Evolutionary conservation across 1,140 invertebrate genomes (phyloP).

Genomic region (Zaprionus camerounensis): DNA sequence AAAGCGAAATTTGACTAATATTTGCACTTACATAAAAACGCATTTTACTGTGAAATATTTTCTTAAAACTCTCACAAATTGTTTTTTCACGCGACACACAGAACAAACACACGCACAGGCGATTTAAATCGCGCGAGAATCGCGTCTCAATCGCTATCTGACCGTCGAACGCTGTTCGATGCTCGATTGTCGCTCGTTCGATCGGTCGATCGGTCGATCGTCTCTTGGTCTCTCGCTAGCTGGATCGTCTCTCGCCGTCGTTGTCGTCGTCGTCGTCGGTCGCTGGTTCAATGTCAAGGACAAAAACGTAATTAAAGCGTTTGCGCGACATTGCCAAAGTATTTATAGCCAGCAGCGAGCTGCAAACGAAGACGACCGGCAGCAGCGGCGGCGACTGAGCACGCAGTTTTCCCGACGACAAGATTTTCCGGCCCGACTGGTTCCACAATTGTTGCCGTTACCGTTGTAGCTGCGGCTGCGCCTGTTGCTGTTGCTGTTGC

Average conservation of each 20-base stretch:
- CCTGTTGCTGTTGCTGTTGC: not conserved
- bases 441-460: constrained; percentile 54
- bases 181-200: constrained; percentile 13
- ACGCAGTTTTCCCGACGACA: constrained; percentile 75
- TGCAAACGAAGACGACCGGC: constrained; percentile 67
- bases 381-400: constrained; percentile 28
- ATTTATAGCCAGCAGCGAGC: constrained; percentile 71
- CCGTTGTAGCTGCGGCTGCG: constrained; percentile 16
- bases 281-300: constrained; percentile 76
- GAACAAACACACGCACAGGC: constrained; percentile 13
- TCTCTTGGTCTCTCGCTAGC: not conserved
- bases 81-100: constrained; percentile 37
- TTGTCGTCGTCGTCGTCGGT: constrained; percentile 11
- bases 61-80: constrained; percentile 31
- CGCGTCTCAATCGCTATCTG: constrained; percentile 46
- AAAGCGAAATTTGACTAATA: not conserved
- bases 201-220: not conserved
- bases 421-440: constrained; percentile 79
- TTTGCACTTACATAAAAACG: constrained; percentile 63
- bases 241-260: constrained; percentile 16
- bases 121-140: constrained; percentile 56
- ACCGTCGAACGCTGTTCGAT: constrained; percentile 12
- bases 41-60: constrained; percentile 38
- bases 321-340: constrained; percentile 73
- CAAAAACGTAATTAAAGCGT: constrained; percentile 81